These are phyloP conservation scores for Pammene fasciana DNA, from an alignment of 2,888 invertebrate species.

Conservation along the genomic window DNA sequence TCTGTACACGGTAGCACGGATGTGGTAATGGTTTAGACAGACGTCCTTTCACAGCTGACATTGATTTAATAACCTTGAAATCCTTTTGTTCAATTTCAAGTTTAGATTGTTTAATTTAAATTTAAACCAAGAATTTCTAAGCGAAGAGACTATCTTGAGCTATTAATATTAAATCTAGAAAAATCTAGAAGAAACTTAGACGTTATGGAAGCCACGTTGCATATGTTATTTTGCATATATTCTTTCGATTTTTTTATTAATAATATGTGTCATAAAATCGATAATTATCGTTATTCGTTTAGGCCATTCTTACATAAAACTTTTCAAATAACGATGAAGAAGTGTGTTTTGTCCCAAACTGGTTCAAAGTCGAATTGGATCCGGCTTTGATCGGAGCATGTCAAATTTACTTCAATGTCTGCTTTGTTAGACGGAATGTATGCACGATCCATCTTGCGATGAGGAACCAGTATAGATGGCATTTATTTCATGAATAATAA, in stretches of 20 bases:
- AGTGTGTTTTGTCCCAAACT: background rate
- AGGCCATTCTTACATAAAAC: background rate
- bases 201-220: background rate
- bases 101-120: background rate
- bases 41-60: conserved; percentile 14
- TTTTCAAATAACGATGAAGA: background rate
- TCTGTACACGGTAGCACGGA: background rate
- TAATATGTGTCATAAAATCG: too few relatives aligned
- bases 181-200: too few relatives aligned
- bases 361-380: conserved; percentile 4
- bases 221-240: too few relatives aligned
- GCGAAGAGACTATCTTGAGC: background rate
- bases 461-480: background rate
- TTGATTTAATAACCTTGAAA: conserved; percentile 11
- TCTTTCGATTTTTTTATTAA: too few relatives aligned
- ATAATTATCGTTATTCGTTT: too few relatives aligned
- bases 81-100: background rate
- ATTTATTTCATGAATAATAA: background rate
- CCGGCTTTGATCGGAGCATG: conserved; percentile 28
- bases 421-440: conserved; percentile 9
- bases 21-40: background rate
- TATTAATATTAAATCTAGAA: too few relatives aligned
- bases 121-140: background rate
- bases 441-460: background rate
- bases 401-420: conserved; percentile 29